Percentiles rank a stretch among this genome's conserved stretches.
Evolutionary conservation across 2,888 invertebrate genomes (phyloP).

Genomic region (Chironomus tentans): DNA sequence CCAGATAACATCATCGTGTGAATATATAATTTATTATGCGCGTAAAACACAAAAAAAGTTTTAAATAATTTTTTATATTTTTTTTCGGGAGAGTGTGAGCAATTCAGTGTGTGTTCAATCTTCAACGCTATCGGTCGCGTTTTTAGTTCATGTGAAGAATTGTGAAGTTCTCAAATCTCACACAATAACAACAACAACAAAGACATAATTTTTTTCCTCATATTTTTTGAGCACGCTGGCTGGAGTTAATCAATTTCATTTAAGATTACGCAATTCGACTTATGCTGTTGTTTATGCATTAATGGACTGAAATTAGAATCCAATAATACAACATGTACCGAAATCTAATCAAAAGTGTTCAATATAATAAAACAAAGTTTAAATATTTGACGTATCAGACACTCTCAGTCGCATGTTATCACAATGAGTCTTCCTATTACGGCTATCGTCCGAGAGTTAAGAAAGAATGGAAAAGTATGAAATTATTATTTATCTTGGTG

Average conservation of each 20-base stretch:
- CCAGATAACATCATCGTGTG: too few relatives aligned
- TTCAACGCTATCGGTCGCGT: slow-evolving; percentile 1
- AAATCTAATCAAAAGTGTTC: slow-evolving; percentile 7
- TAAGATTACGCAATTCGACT: neutral
- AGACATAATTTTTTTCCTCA: too few relatives aligned
- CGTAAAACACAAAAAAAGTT: neutral
- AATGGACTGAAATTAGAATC: neutral
- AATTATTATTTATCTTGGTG: neutral
- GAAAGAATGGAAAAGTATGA: slow-evolving; percentile 36
- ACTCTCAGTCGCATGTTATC: neutral
- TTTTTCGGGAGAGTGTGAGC: neutral
- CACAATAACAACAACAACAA: neutral
- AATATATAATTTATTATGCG: too few relatives aligned
- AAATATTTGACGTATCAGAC: neutral
- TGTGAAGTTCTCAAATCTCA: neutral
- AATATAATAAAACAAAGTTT: neutral
- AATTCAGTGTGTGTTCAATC: slow-evolving; percentile 13
- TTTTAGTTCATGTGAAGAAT: neutral
- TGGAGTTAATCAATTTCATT: neutral
- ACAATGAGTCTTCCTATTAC: slow-evolving; percentile 30
- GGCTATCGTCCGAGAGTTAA: slow-evolving; percentile 37
- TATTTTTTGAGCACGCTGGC: neutral
- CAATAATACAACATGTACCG: neutral
- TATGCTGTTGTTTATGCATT: neutral
- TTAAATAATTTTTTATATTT: neutral